Evolutionary conservation across 2,113 vertebrate species (phyloP), one percentile per base, ranked within the genome.

Genomic region (Camelus bactrianus): DNA sequence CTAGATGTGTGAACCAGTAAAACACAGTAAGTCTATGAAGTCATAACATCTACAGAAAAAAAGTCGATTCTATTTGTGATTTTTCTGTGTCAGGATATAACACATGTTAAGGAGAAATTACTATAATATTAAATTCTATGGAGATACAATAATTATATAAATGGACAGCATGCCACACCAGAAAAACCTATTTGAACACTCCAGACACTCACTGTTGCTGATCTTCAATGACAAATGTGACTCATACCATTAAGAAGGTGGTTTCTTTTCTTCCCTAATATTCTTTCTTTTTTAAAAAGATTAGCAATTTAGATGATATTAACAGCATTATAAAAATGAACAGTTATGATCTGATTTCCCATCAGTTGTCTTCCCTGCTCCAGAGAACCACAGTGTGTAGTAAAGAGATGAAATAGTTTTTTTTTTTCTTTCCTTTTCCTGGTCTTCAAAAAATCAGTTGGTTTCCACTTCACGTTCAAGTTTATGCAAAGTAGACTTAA

Each of bases 401-500:
- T 42, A 58, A 56, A 92, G 77, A 35, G 52, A 64, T 83, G 83
- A 89, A 91, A 96, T 73, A 52, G 32, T 32, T 77, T 46, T n/a
- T 35, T 76, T 85, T 76, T 85, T 89, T 89, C 72, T 93, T 92
- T 91, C 73, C 38, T 42, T 42, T 80, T 79, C 64, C 64, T 30
- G 3, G 14, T 86, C 70, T 97, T 94, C 91, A 96, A 91, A 95
- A 85, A 50, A 96, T 96, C 76, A 93, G 42, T 93, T 92, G 35
- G 46, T n/a, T 98, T 87, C 95, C 72, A 96, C 93, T 75, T 80
- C 0, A 1, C 62, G 42, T 95, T 96, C 13, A 14, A 30, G 46
- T 56, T 97, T 97, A 93, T 94, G 58, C 87, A 98, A 98, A 50
- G 8, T 91, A 64, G 15, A n/a, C 94, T 91, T 62, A 58, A 15